Conservation (phyloP, 2,113 vertebrate genomes). For the Cariama cristata region DNA sequence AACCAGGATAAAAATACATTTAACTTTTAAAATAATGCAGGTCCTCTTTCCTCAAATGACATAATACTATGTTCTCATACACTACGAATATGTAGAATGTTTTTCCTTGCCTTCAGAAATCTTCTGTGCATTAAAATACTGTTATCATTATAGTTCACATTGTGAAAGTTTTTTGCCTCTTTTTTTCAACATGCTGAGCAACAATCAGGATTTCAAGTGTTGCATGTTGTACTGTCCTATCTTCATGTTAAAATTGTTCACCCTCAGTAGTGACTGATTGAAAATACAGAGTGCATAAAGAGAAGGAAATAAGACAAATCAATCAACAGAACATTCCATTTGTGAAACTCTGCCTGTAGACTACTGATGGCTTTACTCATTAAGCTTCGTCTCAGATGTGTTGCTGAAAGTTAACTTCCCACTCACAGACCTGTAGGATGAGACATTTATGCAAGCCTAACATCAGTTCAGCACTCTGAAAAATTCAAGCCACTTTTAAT, state of each 20-base stretch:
- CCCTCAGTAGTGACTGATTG: not conserved
- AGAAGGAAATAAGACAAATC: not conserved
- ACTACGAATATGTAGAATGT: not conserved
- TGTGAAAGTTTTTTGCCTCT: not conserved
- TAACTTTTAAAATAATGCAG: not conserved
- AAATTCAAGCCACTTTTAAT: not conserved
- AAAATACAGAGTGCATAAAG: not conserved
- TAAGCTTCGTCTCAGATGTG: not conserved
- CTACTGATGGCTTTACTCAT: not conserved
- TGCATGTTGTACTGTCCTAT: not conserved
- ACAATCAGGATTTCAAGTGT: not conserved
- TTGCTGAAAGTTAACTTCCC: not conserved
- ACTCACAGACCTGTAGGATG: not conserved
- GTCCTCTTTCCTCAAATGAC: not conserved
- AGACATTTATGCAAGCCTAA: not conserved
- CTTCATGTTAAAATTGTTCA: not conserved
- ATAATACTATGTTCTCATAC: not conserved
- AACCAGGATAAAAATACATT: not conserved
- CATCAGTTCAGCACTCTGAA: not conserved
- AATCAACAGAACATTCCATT: not conserved
- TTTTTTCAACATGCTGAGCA: not conserved
- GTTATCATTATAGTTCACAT: not conserved
- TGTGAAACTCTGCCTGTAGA: not conserved
- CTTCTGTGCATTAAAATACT: not conserved
- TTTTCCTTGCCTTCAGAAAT: not conserved